Base-by-base conservation (phyloP, 2,797 vertebrate genomes). In the Coracias cyanogaster region DNA sequence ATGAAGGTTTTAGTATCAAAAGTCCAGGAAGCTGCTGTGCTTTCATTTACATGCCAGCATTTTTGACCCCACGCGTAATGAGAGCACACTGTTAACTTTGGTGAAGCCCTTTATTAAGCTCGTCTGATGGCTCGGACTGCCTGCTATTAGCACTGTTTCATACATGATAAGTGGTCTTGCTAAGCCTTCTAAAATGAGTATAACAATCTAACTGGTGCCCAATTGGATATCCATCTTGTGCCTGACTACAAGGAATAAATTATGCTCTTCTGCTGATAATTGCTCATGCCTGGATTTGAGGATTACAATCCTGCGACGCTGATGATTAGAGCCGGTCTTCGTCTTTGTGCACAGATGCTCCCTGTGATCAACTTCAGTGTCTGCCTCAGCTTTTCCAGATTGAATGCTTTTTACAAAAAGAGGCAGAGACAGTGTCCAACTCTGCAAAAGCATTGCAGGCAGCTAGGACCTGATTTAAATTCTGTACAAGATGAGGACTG, bases 191-290 rank as follows among this genome's bases (percentile, higher is more conserved):
- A 31, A 93, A 96, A 90, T 37, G 48, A 80, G 39, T 77, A 3
- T 61, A 87, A 51, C 81, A 73, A 41, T 89, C 81, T 65, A 37
- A 71, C 93, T 78, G 62, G 65, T 94, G 88, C 87, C 86, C 78
- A 58, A 67, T 83, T 71, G 82, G 91, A 86, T 89, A 95, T 88
- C 89, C 88, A 71, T 95, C 86, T 89, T 82, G 57, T 62, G 29
- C 43, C 86, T 90, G 74, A 90, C 78, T 82, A 15, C 71, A 54
- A 69, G 83, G 83, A 82, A 87, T 95, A 81, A 95, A 95, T 94
- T 85, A 73, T 71, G 74, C 86, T 85, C 88, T 91, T 89, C 57
- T 28, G 48, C 82, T 78, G 78, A 18, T 93, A 95, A 95, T 93
- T 93, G 74, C 78, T 89, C 15, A 6, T 74, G 90, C 49, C 93